A percentile compares a stretch with the other conserved stretches of the same genome.
These are phyloP conservation scores for Pyrgus malvae DNA, from an alignment of 2,888 invertebrate genomes.

Conservation along the genomic window DNA sequence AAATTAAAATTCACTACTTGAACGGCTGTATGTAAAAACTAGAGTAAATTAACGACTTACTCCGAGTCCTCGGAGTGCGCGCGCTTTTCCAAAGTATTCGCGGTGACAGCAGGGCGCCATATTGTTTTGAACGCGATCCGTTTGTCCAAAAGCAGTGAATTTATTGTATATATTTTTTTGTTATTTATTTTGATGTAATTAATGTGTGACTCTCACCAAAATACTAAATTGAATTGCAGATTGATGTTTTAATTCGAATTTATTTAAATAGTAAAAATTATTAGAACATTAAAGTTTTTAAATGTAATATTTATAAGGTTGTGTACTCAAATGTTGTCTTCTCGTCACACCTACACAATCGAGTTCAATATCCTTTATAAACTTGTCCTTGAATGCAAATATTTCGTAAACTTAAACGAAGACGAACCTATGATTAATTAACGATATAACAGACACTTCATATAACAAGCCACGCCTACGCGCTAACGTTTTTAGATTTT, in stretches of 20 bases:
- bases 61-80: constrained; percentile 13
- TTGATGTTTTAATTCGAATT: too few relatives aligned
- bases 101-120: constrained; percentile 23
- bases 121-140: constrained; percentile 16
- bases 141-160: constrained; percentile 5
- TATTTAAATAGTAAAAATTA: too few relatives aligned
- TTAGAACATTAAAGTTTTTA: too few relatives aligned
- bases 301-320: neutral
- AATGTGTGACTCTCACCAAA: too few relatives aligned
- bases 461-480: constrained; percentile 33
- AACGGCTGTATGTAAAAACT: constrained; percentile 25
- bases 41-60: constrained; percentile 26
- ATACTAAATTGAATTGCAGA: too few relatives aligned
- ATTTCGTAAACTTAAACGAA: constrained; percentile 27
- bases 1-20: constrained; percentile 35
- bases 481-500: constrained; percentile 29
- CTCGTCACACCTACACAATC: constrained; percentile 5
- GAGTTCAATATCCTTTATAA: constrained; percentile 18
- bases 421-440: constrained; percentile 31
- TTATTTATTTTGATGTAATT: neutral
- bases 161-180: neutral
- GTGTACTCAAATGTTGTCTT: neutral
- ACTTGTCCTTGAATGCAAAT: constrained; percentile 21
- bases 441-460: constrained; percentile 29
- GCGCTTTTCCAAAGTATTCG: constrained; percentile 9